These are phyloP conservation scores for Poecile montanus DNA, from an alignment of 2,797 vertebrate species.

Conservation along the genomic window DNA sequence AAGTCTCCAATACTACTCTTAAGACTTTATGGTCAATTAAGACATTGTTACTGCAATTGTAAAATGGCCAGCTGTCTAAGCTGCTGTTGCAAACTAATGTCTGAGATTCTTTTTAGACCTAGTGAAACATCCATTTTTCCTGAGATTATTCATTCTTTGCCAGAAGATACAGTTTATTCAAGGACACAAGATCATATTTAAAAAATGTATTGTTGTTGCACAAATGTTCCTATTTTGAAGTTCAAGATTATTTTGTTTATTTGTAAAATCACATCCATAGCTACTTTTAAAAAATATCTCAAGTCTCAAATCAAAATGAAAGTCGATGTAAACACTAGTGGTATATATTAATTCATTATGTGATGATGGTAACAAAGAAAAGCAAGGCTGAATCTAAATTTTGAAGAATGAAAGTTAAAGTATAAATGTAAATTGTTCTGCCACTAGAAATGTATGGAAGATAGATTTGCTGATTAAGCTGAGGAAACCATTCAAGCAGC, in stretches of 20 bases:
- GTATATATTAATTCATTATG: neutral
- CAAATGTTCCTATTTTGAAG: neutral
- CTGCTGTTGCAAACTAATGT: neutral
- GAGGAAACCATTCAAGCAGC: constrained; percentile 12
- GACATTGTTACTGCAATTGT: neutral
- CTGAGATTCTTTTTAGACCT: neutral
- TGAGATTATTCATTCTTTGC: neutral
- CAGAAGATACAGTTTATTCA: neutral
- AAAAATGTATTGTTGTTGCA: neutral
- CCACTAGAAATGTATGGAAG: neutral
- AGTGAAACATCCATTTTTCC: neutral
- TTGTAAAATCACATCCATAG: neutral
- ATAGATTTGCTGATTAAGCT: constrained; percentile 44
- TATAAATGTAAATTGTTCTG: neutral
- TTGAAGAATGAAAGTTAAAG: neutral
- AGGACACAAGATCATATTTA: neutral
- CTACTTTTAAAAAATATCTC: neutral
- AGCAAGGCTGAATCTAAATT: neutral
- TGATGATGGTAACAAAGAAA: neutral
- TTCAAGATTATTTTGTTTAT: neutral
- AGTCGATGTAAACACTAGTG: neutral
- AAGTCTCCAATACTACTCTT: neutral
- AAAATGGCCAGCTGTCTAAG: constrained; percentile 1
- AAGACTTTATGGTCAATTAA: neutral
- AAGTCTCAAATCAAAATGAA: neutral